Evolutionary conservation across 2,797 vertebrate genomes (phyloP).

Genomic region (Delichon dasypus): DNA sequence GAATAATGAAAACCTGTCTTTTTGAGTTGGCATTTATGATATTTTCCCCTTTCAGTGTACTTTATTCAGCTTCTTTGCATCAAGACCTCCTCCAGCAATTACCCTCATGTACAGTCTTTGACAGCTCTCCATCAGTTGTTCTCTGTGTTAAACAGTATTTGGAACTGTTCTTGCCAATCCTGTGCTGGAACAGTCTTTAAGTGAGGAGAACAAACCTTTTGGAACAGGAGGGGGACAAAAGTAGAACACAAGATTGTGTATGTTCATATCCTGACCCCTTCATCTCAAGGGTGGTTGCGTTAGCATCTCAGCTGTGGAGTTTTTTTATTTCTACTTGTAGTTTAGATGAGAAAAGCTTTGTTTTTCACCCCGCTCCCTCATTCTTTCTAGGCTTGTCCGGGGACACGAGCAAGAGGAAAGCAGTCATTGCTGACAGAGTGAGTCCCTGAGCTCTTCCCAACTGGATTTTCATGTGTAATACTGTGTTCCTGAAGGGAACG

Average conservation of each 20-base stretch:
- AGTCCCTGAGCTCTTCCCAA: conserved; percentile 38
- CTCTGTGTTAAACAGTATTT: background rate
- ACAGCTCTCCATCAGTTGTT: background rate
- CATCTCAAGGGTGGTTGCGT: background rate
- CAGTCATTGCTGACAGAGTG: conserved; percentile 90
- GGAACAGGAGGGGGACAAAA: background rate
- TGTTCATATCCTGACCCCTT: background rate
- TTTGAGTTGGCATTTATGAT: background rate
- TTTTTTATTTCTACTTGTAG: background rate
- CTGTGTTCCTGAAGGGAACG: background rate
- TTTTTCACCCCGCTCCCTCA: background rate
- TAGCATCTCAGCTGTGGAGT: background rate
- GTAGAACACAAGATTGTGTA: background rate
- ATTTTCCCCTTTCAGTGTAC: background rate
- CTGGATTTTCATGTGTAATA: background rate
- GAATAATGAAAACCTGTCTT: background rate
- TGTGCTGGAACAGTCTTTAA: background rate
- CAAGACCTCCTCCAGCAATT: background rate
- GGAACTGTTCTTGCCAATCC: background rate
- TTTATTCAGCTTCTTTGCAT: background rate
- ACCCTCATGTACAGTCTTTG: background rate
- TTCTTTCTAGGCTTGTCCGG: conserved; percentile 84
- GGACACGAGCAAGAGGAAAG: conserved; percentile 87
- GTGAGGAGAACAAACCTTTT: background rate
- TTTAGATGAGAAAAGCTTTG: background rate